A percentile compares a stretch with the other conserved stretches of the same genome.
phyloP scores from a whole-genome alignment of 2,888 invertebrate genomes.

The Arrhopalites spinosus region DNA sequence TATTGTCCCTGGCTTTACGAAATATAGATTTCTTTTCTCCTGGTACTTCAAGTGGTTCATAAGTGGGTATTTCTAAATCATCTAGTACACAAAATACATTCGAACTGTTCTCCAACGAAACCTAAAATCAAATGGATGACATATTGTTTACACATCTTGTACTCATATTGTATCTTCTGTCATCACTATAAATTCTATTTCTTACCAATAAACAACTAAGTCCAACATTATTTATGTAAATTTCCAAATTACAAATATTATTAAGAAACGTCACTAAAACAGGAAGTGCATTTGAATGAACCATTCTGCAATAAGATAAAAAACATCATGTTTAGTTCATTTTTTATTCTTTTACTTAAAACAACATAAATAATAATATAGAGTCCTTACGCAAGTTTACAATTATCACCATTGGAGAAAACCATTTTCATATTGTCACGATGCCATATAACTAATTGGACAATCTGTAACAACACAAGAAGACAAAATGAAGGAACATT shows the following conservation, averaged over 20 bases:
- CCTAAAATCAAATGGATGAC: constrained; percentile 24
- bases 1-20: constrained; percentile 55
- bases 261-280: constrained; percentile 52
- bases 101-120: constrained; percentile 53
- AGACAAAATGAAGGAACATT: background rate
- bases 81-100: constrained; percentile 53
- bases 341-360: too few relatives aligned
- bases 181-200: background rate
- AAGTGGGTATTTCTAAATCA: constrained; percentile 50
- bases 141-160: background rate
- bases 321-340: too few relatives aligned
- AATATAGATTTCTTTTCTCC: constrained; percentile 53
- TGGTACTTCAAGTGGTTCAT: constrained; percentile 46
- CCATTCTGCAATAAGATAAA: constrained; percentile 22
- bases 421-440: constrained; percentile 51
- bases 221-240: constrained; percentile 51
- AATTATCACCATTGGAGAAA: constrained; percentile 50
- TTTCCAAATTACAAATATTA: constrained; percentile 45
- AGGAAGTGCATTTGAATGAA: constrained; percentile 47
- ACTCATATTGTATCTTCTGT: background rate
- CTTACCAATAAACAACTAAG: constrained; percentile 52
- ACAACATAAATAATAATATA: too few relatives aligned
- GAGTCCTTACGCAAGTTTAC: constrained; percentile 48
- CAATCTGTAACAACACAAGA: constrained; percentile 40
- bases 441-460: constrained; percentile 49